These are phyloP conservation scores for Lycocorax pyrrhopterus DNA, from an alignment of 2,113 vertebrate genomes.

Conservation along the genomic window DNA sequence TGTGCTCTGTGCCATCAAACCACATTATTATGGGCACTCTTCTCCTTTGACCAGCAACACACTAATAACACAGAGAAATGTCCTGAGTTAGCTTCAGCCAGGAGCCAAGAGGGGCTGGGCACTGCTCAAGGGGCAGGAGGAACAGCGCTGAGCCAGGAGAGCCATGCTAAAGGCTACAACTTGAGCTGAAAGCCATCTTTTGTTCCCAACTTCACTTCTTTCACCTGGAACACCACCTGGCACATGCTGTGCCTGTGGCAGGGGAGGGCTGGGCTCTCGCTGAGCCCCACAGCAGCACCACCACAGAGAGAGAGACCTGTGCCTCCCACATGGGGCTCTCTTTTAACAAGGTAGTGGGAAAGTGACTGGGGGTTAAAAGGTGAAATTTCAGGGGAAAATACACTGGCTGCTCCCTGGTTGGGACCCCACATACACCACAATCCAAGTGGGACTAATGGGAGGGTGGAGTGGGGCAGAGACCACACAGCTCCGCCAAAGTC, in stretches of 20 bases:
- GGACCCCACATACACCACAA: not conserved
- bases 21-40: not conserved
- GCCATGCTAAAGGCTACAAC: rapidly evolving
- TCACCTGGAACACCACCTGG: rapidly evolving
- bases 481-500: not conserved
- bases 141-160: not conserved
- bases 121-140: not conserved
- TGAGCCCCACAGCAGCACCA: not conserved
- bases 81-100: too few relatives aligned
- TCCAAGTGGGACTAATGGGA: not conserved
- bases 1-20: not conserved
- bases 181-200: not conserved
- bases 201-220: not conserved
- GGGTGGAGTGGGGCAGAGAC: rapidly evolving
- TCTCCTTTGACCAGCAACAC: not conserved
- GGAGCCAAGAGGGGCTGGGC: not conserved
- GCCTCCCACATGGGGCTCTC: rapidly evolving
- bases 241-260: rapidly evolving
- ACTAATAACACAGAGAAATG: rapidly evolving
- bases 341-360: rapidly evolving
- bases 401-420: not conserved
- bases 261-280: not conserved
- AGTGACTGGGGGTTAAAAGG: too few relatives aligned
- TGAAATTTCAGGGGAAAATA: not conserved
- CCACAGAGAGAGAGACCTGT: rapidly evolving